These are phyloP conservation scores for Ellobius talpinus DNA, from an alignment of 2,113 vertebrate species.

Conservation along the genomic window DNA sequence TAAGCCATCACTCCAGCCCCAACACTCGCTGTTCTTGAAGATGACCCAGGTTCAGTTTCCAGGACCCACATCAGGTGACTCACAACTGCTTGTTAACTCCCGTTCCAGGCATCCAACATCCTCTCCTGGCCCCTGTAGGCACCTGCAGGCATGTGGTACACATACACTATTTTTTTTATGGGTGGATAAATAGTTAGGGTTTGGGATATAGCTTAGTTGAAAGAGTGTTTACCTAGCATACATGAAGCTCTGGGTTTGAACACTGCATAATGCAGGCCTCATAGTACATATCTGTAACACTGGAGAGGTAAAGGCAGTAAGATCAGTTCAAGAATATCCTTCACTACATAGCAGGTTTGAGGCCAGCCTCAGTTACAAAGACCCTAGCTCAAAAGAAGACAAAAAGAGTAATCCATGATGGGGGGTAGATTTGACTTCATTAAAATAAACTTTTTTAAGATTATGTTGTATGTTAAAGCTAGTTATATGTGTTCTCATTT, in stretches of 20 bases:
- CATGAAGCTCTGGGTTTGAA: not conserved
- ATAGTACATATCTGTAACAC: not conserved
- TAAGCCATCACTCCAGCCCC: not conserved
- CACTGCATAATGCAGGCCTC: not conserved
- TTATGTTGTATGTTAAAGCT: not conserved
- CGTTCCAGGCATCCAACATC: not conserved
- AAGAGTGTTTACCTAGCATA: not conserved
- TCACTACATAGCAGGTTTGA: not conserved
- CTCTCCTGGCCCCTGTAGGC: not conserved
- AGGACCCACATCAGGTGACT: not conserved
- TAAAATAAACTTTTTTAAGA: not conserved
- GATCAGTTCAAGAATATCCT: not conserved
- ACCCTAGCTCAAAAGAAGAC: not conserved
- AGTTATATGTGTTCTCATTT: slow-evolving; percentile 57
- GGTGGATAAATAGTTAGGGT: not conserved
- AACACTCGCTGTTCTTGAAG: not conserved
- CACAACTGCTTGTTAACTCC: not conserved
- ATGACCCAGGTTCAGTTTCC: not conserved
- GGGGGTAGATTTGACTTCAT: not conserved
- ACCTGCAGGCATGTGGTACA: not conserved
- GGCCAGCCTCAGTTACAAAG: not conserved
- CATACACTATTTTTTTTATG: not conserved
- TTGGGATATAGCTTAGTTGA: not conserved
- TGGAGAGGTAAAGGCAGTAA: not conserved
- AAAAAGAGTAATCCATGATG: not conserved